Evolutionary conservation across 1,140 invertebrate species (phyloP), one percentile per base, ranked within the genome.

Genomic region (Drosophila simulans): DNA sequence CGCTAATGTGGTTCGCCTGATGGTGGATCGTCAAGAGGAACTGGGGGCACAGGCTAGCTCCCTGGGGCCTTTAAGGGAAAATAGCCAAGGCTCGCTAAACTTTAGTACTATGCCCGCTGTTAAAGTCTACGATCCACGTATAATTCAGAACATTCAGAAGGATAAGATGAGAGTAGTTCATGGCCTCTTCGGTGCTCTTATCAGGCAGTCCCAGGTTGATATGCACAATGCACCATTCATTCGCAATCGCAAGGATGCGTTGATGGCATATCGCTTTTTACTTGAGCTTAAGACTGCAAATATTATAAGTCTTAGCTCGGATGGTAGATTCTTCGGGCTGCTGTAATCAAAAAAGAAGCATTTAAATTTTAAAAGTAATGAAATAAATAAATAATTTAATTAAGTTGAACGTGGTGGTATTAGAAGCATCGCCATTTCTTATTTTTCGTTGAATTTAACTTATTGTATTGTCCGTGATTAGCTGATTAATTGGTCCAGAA

Each of bases 1-100:
- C 35, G 42, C 37, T 8, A 51, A 75, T 34, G 48, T 56, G 53
- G n/a, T 85, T 7, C 74, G 68, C 0, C 31, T 78, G 0, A 86
- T 86, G 60, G 43, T 85, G 0, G 82, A 85, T 37, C 68, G 69
- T 17, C 60, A 81, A 12, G 74, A 48, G n/a, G 40, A 75, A 2
- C 34, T 77, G 4, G 63, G 48, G n/a, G 45, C 31, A 11, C 37
- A 76, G 22, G 59, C 53, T 5, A 52, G 65, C 20, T 22, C 43
- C 0, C 5, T 3, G 15, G 45, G 42, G 22, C 12, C 20, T 15
- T 3, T 4, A 8, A 39, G 1, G 5, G 10, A 10, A 10, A 27
- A 48, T n/a, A 27, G 15, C 1, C 31, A 17, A 12, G 49, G 7
- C 5, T 5, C 46, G 5, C 0, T 12, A 13, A 10, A 22, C 2